A percentile compares a stretch with the other conserved stretches of the same genome.
Conservation (phyloP, 2,888 invertebrate genomes). For the Slavum lentiscoides region DNA sequence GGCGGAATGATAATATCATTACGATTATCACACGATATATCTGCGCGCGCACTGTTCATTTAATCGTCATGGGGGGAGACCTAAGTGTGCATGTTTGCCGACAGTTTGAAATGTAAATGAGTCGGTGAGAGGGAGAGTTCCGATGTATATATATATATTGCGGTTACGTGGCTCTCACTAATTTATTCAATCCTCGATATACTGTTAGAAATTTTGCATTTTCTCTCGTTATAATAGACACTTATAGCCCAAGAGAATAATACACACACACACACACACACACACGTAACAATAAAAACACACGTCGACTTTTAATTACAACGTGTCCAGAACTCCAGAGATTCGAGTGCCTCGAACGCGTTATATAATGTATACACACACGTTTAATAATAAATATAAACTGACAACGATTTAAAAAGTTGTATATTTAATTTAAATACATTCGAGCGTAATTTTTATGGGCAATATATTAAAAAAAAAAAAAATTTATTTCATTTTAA, state of each 20-base stretch:
- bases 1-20: neutral
- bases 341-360: neutral
- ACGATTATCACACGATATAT: slow-evolving; percentile 10
- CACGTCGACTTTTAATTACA: slow-evolving; percentile 13
- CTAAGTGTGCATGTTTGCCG: neutral
- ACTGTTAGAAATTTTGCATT: slow-evolving; percentile 14
- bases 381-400: no score
- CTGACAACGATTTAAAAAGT: no score
- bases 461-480: no score
- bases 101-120: slow-evolving; percentile 34
- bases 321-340: neutral
- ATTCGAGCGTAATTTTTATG: no score
- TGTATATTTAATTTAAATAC: no score
- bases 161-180: neutral
- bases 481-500: no score
- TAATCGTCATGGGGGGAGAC: neutral
- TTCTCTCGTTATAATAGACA: slow-evolving; percentile 2
- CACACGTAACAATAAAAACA: slow-evolving; percentile 22
- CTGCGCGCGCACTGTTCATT: neutral
- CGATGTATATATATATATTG: neutral
- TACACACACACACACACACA: no score
- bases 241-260: neutral
- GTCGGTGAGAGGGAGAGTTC: neutral
- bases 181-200: slow-evolving; percentile 40
- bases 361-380: no score